Evolutionary conservation across 2,113 vertebrate genomes (phyloP).

Genomic region (Tylochromis polylepis): DNA sequence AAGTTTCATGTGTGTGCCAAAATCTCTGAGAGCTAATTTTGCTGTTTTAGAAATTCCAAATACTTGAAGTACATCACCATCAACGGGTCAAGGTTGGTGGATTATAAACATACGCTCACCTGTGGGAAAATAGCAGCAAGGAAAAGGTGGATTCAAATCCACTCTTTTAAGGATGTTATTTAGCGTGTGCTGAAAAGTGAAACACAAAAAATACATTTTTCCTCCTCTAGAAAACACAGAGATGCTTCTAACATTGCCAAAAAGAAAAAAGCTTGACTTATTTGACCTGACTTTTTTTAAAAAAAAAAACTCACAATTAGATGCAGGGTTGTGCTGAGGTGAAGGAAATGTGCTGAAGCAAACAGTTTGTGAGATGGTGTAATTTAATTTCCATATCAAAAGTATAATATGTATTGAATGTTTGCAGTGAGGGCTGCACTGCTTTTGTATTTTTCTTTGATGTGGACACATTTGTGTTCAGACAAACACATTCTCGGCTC

Average conservation of each 20-base stretch:
- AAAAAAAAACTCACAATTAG: background rate
- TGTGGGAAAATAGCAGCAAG: background rate
- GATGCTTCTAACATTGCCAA: background rate
- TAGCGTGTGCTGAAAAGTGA: background rate
- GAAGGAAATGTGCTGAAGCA: slow-evolving; percentile 13
- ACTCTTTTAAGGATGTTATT: background rate
- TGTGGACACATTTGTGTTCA: slow-evolving; percentile 13
- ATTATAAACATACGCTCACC: background rate
- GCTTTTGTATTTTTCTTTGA: slow-evolving; percentile 33
- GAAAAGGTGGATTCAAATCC: background rate
- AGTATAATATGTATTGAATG: background rate
- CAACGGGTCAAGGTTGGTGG: background rate
- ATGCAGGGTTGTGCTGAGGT: background rate
- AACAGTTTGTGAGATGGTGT: background rate
- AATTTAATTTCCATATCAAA: slow-evolving; percentile 51
- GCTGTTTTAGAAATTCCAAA: background rate
- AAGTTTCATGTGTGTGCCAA: background rate
- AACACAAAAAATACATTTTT: background rate
- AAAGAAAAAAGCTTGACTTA: background rate
- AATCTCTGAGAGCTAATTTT: background rate
- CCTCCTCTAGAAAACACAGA: background rate
- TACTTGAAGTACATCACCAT: background rate
- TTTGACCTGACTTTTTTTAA: background rate
- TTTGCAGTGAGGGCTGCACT: background rate
- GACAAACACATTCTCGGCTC: background rate